Base-by-base conservation (phyloP, 1,140 invertebrate genomes). In the Trigoniulus corallinus region DNA sequence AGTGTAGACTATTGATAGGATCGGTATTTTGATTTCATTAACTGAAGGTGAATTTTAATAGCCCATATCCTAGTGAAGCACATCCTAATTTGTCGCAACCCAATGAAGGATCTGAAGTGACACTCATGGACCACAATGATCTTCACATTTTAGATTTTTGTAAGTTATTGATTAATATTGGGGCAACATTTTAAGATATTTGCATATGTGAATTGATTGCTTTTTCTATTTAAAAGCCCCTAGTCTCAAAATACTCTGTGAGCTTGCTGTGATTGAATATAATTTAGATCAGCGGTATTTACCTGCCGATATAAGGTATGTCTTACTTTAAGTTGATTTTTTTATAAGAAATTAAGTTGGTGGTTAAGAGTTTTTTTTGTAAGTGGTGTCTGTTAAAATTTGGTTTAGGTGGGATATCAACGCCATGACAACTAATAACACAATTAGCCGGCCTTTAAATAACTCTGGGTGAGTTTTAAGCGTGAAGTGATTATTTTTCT, bases 81-180 rank as follows among this genome's bases (percentile, higher is more conserved):
- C n/a, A n/a, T n/a, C n/a, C n/a, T n/a, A n/a, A n/a, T n/a, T n/a
- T n/a, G n/a, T n/a, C n/a, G n/a, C n/a, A n/a, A n/a, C n/a, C n/a
- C n/a, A n/a, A 51, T 48, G 13, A 43, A 26, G 10, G 57, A 56
- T 51, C 56, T 51, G 53, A 57, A 22, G 59, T 62, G 40, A 47
- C 54, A n/a, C 61, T 84, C 4, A 74, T 79, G 51, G 83, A 86
- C 60, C 82, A 84, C 59, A 80, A 79, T 64, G 83, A 86, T 65
- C 71, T 84, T 49, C 76, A 81, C 64, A 72, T 85, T 34, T 63
- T 87, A 29, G 82, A 87, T 62, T 80, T 83, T 61, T 61, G 72
- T 74, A 64, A 66, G 63, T 57, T 41, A n/a, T n/a, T n/a, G n/a
- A n/a, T n/a, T n/a, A n/a, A n/a, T n/a, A n/a, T n/a, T n/a, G n/a